Conservation (phyloP, 2,113 vertebrate species). For the Recurvirostra avosetta region DNA sequence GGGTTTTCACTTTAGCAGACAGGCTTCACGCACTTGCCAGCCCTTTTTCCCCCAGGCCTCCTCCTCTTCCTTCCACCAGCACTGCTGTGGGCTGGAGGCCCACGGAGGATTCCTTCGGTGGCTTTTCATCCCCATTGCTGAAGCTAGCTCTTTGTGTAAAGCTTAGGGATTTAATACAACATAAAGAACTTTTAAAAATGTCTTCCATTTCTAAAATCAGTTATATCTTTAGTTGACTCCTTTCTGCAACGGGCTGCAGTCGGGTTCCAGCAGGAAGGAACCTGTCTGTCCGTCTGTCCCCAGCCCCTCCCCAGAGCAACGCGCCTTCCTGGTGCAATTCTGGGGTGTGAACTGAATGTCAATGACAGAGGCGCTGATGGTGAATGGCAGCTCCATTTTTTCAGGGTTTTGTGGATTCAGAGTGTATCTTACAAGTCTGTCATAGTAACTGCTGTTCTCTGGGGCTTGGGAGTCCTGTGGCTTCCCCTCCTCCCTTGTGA, state of each 20-base stretch:
- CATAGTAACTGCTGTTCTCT: not conserved
- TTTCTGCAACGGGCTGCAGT: not conserved
- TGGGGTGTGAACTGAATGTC: not conserved
- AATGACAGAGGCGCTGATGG: not conserved
- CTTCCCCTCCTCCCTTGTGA: not conserved
- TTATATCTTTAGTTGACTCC: not conserved
- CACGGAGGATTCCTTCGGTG: not conserved
- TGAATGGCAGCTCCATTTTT: not conserved
- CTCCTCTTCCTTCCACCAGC: not conserved
- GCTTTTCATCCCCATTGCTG: not conserved
- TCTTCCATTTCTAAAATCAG: not conserved
- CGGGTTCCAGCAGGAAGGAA: not conserved
- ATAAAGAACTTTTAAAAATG: not conserved
- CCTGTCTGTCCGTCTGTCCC: not conserved
- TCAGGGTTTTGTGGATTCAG: not conserved
- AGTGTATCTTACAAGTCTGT: not conserved
- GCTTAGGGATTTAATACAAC: not conserved
- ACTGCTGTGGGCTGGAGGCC: not conserved
- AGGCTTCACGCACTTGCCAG: not conserved
- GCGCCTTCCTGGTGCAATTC: rapidly evolving
- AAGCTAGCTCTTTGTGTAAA: not conserved
- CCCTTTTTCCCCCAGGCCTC: not conserved
- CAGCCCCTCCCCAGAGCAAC: rapidly evolving
- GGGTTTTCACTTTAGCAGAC: not conserved
- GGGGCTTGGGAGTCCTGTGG: not conserved